A percentile compares a stretch with the other conserved stretches of the same genome.
These are phyloP conservation scores for Anguilla japonica DNA, from an alignment of 2,113 vertebrate genomes.

Conservation along the genomic window DNA sequence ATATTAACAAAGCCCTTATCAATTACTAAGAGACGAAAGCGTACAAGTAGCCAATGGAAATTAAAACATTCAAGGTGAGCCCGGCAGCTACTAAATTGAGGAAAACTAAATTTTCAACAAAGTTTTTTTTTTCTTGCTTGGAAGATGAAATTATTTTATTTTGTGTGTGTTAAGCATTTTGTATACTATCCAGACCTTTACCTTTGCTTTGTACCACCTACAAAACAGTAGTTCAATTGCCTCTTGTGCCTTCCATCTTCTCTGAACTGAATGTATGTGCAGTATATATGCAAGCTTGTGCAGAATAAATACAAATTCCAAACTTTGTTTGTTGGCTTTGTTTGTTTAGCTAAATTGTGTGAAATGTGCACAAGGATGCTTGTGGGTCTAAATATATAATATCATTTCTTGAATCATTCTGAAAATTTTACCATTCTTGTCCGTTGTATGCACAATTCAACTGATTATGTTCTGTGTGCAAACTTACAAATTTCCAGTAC, in stretches of 20 bases:
- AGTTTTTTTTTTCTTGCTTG: conserved; percentile 80
- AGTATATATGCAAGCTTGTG: conserved; percentile 94
- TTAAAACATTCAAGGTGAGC: conserved; percentile 75
- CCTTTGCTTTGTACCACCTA: conserved; percentile 90
- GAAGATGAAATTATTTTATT: conserved; percentile 73
- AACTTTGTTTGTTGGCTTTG: conserved; percentile 64
- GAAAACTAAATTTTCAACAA: conserved; percentile 55
- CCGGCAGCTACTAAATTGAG: conserved; percentile 87
- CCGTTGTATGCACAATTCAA: no score
- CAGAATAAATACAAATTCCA: conserved; percentile 96
- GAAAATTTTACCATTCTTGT: no score
- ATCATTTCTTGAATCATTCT: no score
- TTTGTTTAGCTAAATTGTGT: neutral
- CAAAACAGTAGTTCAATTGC: conserved; percentile 89
- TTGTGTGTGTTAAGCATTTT: conserved; percentile 86
- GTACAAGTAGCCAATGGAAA: conserved; percentile 83
- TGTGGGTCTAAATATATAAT: no score
- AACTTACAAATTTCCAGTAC: no score
- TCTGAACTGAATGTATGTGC: conserved; percentile 92
- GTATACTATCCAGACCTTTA: conserved; percentile 84
- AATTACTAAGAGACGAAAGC: conserved; percentile 62
- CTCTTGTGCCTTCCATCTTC: conserved; percentile 92
- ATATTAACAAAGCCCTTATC: conserved; percentile 75
- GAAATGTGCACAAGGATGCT: neutral
- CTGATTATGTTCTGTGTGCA: no score